Evolutionary conservation across 64 coral and sea anemone genomes (phyloP), one percentile per base, ranked within the genome.

Genomic region (Acropora tenuis): DNA sequence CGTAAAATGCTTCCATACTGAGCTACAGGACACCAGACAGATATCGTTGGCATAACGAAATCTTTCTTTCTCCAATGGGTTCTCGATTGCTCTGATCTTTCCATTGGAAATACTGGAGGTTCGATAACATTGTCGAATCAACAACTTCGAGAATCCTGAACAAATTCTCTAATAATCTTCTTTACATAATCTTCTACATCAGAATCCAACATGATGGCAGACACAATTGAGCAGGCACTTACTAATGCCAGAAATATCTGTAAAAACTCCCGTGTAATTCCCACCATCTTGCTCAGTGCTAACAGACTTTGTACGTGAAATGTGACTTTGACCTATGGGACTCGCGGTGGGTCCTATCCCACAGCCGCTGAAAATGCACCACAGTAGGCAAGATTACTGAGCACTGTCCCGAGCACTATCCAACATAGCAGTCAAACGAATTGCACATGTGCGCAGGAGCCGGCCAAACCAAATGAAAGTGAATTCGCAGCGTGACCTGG

Each of bases 41-140:
- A 83, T 30, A 65, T n/a, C 57, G 30, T 82, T 50, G 79, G 79
- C 47, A 82, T 16, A 48, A 80, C 2, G 47, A 78, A 78, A 78
- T 78, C 47, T 18, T 15, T 19, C 66, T 69, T 69, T 3, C 18
- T 69, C 15, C 15, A 69, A 69, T 3, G 13, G 13, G 13, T 19
- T 19, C 15, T 69, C 12, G 13, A 69, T 4, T 16, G 66, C n/a
- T 69, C 13, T 16, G 15, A 15, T 69, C 13, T 19, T 69, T 18
- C 15, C 13, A 18, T 19, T 15, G 66, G 4, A 69, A 15, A 69
- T 15, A 69, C 15, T 16, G 66, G 66, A 3, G 66, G 66, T 69
- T 69, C 66, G 66, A 69, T 69, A 18, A 69, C n/a, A 19, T 69
- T 69, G n/a, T 69, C 66, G n/a, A 69, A 69, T 18, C 13, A 10